Evolutionary conservation across 2,113 vertebrate genomes (phyloP), one percentile per base, ranked within the genome.

Genomic region (Rana temporaria): DNA sequence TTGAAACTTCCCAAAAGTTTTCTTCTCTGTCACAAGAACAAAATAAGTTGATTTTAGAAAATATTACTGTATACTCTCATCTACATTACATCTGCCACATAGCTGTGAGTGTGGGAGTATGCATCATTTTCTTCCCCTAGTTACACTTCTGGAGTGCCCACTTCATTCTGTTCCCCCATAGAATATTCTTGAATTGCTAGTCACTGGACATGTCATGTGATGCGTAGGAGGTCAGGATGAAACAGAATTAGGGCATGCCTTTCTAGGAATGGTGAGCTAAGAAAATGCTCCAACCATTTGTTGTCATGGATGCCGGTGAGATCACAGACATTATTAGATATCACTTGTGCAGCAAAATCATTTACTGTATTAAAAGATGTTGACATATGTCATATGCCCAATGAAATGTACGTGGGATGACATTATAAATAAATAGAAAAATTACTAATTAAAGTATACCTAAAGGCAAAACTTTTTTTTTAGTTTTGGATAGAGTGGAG

Each of bases 221-320:
- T 72, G 79, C 60, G 79, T 81, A 71, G 79, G 79, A 81, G 67
- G 67, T 22, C 32, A 7, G 68, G 57, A 81, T 81, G 63, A 81
- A 22, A 20, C 68, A 81, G 68, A 63, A 81, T 81, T 64, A 72
- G 59, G 68, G 59, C 38, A 72, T 81, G 68, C 79, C 59, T 72
- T 81, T 81, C 57, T 70, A 63, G 78, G 52, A 62, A 62, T 42
- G 16, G 34, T 71, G 68, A 81, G 32, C 79, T 81, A 81, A 81
- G 70, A 62, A 81, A 72, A 81, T 56, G 60, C 48, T 22, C 24
- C 62, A 24, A 72, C 22, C 67, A 22, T 63, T 71, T 81, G 66
- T 42, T 81, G 16, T 38, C 67, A 53, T 71, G 16, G 38, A 81
- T 72, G 79, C 38, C 79, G 52, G 42, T 81, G 67, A 72, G 57